Evolutionary conservation across 2,797 vertebrate genomes (phyloP).

Genomic region (Hippopotamyrus pictus): DNA sequence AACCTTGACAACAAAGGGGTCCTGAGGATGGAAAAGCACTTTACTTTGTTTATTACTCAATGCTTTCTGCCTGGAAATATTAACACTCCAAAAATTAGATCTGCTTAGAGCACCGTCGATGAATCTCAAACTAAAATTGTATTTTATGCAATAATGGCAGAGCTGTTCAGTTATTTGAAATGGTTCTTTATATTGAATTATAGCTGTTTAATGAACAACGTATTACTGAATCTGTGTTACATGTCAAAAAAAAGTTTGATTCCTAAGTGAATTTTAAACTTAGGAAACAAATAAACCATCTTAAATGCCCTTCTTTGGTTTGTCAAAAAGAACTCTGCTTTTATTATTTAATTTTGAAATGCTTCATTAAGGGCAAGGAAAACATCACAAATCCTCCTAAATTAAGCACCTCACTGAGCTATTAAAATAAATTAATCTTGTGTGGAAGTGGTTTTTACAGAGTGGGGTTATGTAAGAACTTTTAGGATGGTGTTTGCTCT

Average conservation of each 20-base stretch:
- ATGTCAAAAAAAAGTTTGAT: not conserved
- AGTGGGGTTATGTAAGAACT: not conserved
- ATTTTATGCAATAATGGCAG: not conserved
- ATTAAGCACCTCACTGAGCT: not conserved
- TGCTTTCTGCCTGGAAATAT: not conserved
- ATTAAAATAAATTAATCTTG: not conserved
- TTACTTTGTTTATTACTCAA: not conserved
- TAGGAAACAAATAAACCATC: not conserved
- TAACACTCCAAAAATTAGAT: not conserved
- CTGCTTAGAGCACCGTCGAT: not conserved
- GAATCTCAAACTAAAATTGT: not conserved
- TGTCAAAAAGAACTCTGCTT: not conserved
- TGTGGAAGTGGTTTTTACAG: not conserved
- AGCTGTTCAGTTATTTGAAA: not conserved
- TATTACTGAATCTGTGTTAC: slow-evolving; percentile 1
- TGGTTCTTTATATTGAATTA: not conserved
- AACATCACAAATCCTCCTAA: not conserved
- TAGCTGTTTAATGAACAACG: not conserved
- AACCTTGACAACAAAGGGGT: not conserved
- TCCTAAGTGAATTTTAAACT: not conserved
- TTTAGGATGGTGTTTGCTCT: not conserved
- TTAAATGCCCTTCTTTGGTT: not conserved
- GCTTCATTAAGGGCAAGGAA: not conserved
- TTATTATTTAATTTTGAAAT: not conserved
- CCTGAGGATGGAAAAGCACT: not conserved